phyloP scores from a whole-genome alignment of 2,888 invertebrate species.

The Drosophila pseudotakahashii region DNA sequence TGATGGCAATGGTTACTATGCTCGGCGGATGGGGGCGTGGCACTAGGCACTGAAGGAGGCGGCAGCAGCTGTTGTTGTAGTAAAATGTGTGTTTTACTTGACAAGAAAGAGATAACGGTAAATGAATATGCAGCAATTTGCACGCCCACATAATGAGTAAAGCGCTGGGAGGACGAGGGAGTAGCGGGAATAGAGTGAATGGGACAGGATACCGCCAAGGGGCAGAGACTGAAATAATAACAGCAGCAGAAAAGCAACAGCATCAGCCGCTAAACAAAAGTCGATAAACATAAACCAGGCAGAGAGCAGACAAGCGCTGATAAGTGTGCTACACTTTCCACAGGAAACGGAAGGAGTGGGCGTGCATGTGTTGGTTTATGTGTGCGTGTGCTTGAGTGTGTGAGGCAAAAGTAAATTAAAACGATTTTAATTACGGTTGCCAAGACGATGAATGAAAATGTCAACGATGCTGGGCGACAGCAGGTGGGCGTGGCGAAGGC shows the following conservation, averaged over 20 bases:
- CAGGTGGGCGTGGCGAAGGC: constrained; percentile 46
- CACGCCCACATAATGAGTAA: constrained; percentile 79
- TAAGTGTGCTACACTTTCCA: constrained; percentile 74
- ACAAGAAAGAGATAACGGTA: constrained; percentile 78
- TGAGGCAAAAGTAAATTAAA: constrained; percentile 80
- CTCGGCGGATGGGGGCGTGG: constrained; percentile 14
- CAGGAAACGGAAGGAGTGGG: constrained; percentile 33
- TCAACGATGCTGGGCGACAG: constrained; percentile 66
- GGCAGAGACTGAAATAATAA: constrained; percentile 68
- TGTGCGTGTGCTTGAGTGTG: constrained; percentile 24
- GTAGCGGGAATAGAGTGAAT: background rate
- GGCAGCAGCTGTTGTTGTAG: constrained; percentile 61
- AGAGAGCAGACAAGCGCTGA: constrained; percentile 53
- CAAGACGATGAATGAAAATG: constrained; percentile 81
- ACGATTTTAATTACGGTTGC: constrained; percentile 83
- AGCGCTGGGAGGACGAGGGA: background rate
- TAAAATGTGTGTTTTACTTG: constrained; percentile 69
- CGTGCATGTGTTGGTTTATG: constrained; percentile 15
- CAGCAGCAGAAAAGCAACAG: constrained; percentile 56
- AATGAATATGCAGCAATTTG: constrained; percentile 80
- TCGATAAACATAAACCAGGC: constrained; percentile 78
- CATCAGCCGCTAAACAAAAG: constrained; percentile 71
- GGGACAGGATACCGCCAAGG: constrained; percentile 39
- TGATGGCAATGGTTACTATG: constrained; percentile 7
- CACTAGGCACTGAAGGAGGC: constrained; percentile 11